Evolutionary conservation across 1,140 invertebrate species (phyloP), one percentile per base, ranked within the genome.

Genomic region (Drosophila nannoptera): DNA sequence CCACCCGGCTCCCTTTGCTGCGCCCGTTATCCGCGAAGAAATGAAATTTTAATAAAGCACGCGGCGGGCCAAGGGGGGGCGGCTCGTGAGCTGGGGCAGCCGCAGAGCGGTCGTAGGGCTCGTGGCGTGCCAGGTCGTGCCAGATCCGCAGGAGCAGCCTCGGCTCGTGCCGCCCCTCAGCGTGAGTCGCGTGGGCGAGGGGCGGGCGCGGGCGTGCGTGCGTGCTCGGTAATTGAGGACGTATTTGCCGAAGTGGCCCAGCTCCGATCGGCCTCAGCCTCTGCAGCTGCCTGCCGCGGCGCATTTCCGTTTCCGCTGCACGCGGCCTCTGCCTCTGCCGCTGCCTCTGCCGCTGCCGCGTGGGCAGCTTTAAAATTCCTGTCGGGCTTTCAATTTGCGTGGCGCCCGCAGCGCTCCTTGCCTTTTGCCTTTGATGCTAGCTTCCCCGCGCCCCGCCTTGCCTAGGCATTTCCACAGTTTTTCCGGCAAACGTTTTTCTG

Each of bases 21-120:
- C 40, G 72, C 65, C 73, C 22, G 22, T 22, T 22, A 22, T 22
- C 22, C 22, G 22, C 22, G 22, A 22, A 22, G 22, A 22, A 78
- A 78, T 77, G 69, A 78, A 84, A 76, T 83, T 83, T 84, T 83
- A 84, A 83, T 83, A 84, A 83, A 83, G 80, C 80, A 73, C 65
- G 75, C 75, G 64, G 77, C 77, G 22, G 22, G 11, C 11, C n/a
- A n/a, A n/a, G n/a, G 2, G 9, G n/a, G 29, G 11, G 16, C 22
- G 31, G 9, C 9, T 5, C 22, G 48, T 4, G n/a, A n/a, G 4
- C 9, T 32, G 12, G 31, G 7, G 7, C 5, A 33, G 45, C 22
- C 22, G 3, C 22, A 22, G 3, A 22, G 22, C 22, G 42, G n/a
- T 36, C 35, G 35, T n/a, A n/a, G n/a, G n/a, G n/a, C n/a, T n/a